phyloP scores from a whole-genome alignment of 2,888 invertebrate species.

The Drosophila falleni region DNA sequence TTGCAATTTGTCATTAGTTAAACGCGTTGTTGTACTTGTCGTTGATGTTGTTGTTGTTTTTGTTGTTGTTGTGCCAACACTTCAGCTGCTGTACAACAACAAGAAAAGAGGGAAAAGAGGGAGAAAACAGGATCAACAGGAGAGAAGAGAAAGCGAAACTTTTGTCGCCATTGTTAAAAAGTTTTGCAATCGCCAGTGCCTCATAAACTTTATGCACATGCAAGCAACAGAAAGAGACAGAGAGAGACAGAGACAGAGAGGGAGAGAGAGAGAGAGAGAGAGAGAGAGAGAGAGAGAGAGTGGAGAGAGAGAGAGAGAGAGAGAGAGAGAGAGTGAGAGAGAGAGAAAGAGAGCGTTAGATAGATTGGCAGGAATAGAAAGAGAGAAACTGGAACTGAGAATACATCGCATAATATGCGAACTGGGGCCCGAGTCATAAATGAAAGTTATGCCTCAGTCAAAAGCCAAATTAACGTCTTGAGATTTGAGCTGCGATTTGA shows the following conservation, averaged over 20 bases:
- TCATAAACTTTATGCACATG: slow-evolving; percentile 66
- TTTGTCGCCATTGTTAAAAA: slow-evolving; percentile 79
- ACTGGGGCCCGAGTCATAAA: slow-evolving; percentile 66
- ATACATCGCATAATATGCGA: slow-evolving; percentile 70
- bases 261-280: too few relatives aligned
- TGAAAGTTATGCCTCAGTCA: slow-evolving; percentile 69
- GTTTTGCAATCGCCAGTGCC: slow-evolving; percentile 80
- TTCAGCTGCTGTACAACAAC: slow-evolving; percentile 7
- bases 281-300: neutral
- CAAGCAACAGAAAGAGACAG: neutral
- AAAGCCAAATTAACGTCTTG: slow-evolving; percentile 66
- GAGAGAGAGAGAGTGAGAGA: neutral
- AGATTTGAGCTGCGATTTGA: slow-evolving; percentile 52
- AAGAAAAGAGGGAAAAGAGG: neutral
- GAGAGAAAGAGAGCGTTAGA: neutral
- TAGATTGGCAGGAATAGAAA: too few relatives aligned
- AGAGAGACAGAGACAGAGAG: neutral
- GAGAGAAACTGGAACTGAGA: slow-evolving; percentile 18
- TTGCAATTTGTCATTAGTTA: slow-evolving; percentile 62
- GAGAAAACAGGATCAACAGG: neutral
- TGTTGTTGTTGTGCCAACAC: slow-evolving; percentile 20
- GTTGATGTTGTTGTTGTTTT: slow-evolving; percentile 18
- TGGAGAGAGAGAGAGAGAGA: too few relatives aligned
- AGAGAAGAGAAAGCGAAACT: slow-evolving; percentile 55
- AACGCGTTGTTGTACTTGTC: slow-evolving; percentile 33